Conservation (phyloP, 2,113 vertebrate genomes). For the Corvus hawaiiensis region DNA sequence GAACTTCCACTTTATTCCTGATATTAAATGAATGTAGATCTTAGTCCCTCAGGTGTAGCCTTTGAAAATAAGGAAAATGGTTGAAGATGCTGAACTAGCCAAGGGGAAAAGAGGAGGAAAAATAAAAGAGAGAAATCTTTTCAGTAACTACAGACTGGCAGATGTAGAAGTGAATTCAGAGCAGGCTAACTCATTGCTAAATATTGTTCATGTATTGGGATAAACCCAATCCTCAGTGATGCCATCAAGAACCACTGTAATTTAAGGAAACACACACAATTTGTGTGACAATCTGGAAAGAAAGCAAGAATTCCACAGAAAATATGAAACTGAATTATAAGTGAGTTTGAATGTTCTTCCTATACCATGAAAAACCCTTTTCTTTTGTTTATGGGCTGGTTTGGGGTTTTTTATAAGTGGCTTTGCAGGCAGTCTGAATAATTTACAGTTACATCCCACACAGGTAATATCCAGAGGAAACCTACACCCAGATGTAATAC, state of each 20-base stretch:
- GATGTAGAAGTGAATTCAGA: slow-evolving; percentile 46
- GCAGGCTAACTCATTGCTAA: background rate
- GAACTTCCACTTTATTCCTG: slow-evolving; percentile 50
- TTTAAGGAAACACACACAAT: background rate
- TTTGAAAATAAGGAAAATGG: slow-evolving; percentile 51
- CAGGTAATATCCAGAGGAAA: background rate
- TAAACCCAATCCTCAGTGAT: background rate
- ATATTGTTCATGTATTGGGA: background rate
- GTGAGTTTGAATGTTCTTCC: background rate
- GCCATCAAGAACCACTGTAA: background rate
- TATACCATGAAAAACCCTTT: background rate
- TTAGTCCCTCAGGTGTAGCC: slow-evolving; percentile 45
- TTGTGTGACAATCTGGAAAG: background rate
- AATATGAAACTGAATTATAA: background rate
- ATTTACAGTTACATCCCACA: background rate
- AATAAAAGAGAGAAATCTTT: slow-evolving; percentile 22
- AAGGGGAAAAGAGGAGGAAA: slow-evolving; percentile 16
- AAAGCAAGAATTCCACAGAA: background rate
- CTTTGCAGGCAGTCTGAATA: background rate
- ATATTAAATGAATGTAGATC: slow-evolving; percentile 62
- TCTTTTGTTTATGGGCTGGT: background rate
- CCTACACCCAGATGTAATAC: background rate
- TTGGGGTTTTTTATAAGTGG: background rate
- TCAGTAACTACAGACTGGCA: slow-evolving; percentile 25
- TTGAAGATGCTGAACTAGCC: slow-evolving; percentile 46